A percentile compares a stretch with the other conserved stretches of the same genome.
phyloP scores from a whole-genome alignment of 2,797 vertebrate species.

The Neosilurus hyrtlii region DNA sequence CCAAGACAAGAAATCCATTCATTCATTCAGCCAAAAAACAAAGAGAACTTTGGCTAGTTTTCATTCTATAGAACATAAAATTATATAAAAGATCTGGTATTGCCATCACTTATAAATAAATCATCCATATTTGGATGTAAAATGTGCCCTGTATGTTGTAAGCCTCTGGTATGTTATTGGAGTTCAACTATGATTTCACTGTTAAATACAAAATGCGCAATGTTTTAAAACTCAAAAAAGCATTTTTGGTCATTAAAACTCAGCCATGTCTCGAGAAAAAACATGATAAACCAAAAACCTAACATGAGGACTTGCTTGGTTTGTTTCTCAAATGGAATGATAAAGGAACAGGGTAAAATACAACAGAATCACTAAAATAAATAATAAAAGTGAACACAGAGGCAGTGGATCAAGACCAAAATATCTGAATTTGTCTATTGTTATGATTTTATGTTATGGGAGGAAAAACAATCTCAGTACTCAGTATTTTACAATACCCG shows the following conservation, averaged over 20 bases:
- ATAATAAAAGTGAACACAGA: slow-evolving; percentile 39
- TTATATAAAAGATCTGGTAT: slow-evolving; percentile 12
- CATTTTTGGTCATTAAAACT: slow-evolving; percentile 46
- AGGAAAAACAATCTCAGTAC: not conserved
- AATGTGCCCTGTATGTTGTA: slow-evolving; percentile 2
- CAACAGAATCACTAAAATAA: slow-evolving; percentile 56
- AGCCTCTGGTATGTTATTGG: slow-evolving; percentile 7
- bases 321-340: slow-evolving; percentile 24
- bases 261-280: slow-evolving; percentile 6
- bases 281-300: slow-evolving; percentile 11
- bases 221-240: slow-evolving; percentile 26
- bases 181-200: slow-evolving; percentile 17
- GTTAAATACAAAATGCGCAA: slow-evolving; percentile 29
- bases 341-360: slow-evolving; percentile 3
- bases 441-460: not conserved
- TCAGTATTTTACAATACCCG: slow-evolving; percentile 14
- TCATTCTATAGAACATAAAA: not conserved
- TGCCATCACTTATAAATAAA: slow-evolving; percentile 17
- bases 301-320: not conserved
- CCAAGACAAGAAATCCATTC: not conserved
- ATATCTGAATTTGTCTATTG: not conserved
- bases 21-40: not conserved
- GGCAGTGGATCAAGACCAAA: slow-evolving; percentile 10
- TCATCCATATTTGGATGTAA: slow-evolving; percentile 8
- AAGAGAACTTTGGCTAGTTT: not conserved